Percentiles rank a stretch among this genome's conserved stretches.
phyloP scores from a whole-genome alignment of 2,888 invertebrate species.

The Pheosia gnoma region DNA sequence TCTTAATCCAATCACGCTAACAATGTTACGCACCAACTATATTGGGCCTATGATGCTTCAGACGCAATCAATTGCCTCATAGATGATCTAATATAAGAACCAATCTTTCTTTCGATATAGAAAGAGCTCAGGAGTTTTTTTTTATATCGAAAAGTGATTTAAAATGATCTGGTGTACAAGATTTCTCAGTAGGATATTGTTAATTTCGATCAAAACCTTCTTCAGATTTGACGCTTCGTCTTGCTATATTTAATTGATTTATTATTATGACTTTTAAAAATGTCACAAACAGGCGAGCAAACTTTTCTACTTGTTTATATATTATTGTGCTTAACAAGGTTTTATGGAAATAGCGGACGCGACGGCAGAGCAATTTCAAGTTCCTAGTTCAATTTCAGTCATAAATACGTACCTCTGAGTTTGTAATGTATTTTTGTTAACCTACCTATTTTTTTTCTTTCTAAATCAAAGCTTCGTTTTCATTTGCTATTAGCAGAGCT shows the following conservation, averaged over 20 bases:
- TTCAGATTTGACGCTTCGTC: too few species aligned
- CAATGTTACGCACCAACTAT: conserved; percentile 1
- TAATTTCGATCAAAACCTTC: not conserved
- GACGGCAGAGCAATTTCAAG: not conserved
- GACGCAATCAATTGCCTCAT: conserved; percentile 7
- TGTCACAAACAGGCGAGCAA: not conserved
- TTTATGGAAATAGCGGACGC: not conserved
- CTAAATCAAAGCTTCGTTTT: not conserved
- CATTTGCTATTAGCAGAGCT: not conserved
- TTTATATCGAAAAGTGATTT: conserved; percentile 2
- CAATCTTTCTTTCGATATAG: not conserved
- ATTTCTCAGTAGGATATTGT: not conserved
- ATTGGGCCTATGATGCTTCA: conserved; percentile 3
- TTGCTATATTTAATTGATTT: too few species aligned
- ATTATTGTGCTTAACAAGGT: not conserved
- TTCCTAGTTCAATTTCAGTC: not conserved
- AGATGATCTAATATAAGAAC: conserved; percentile 3
- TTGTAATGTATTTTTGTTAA: not conserved
- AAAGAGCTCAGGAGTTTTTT: not conserved
- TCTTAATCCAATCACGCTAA: conserved; percentile 13
- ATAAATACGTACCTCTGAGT: not conserved
- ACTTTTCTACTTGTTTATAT: not conserved
- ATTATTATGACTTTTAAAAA: not conserved
- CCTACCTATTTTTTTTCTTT: not conserved
- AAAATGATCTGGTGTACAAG: not conserved